These are phyloP conservation scores for Cyprinodon brontotheroides DNA, from an alignment of 2,113 vertebrate species.

Conservation along the genomic window DNA sequence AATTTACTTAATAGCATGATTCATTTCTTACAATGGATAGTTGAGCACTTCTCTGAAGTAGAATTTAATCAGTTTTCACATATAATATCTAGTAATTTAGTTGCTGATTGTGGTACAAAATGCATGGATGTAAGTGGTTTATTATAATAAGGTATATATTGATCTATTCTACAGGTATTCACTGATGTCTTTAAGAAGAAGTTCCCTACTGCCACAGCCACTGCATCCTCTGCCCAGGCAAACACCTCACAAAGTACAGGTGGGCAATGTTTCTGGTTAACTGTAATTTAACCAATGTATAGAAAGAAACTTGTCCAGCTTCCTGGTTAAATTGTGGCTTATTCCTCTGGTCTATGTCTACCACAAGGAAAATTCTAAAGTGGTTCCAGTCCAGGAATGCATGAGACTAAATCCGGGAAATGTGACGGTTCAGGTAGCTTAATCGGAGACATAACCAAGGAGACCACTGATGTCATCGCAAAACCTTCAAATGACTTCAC, in stretches of 20 bases:
- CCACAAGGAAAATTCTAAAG: conserved; percentile 64
- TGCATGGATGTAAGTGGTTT: no score
- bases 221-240: no score
- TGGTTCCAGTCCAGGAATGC: conserved; percentile 57
- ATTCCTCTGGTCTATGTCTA: no score
- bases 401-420: conserved; percentile 83
- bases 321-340: no score
- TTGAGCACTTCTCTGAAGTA: no score
- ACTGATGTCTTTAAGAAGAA: conserved; percentile 66
- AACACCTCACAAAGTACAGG: conserved; percentile 33
- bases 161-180: conserved; percentile 64
- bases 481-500: conserved; percentile 84
- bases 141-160: neutral
- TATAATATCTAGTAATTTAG: no score
- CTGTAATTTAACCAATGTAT: no score
- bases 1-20: neutral
- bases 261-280: neutral
- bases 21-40: neutral
- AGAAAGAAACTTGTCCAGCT: no score
- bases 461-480: conserved; percentile 86
- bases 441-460: conserved; percentile 90
- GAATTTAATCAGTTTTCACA: no score
- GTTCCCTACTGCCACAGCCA: conserved; percentile 42
- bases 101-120: no score
- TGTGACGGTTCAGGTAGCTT: conserved; percentile 77